Evolutionary conservation across 2,113 vertebrate genomes (phyloP), one percentile per base, ranked within the genome.

Genomic region (Cyanoliseus patagonus): DNA sequence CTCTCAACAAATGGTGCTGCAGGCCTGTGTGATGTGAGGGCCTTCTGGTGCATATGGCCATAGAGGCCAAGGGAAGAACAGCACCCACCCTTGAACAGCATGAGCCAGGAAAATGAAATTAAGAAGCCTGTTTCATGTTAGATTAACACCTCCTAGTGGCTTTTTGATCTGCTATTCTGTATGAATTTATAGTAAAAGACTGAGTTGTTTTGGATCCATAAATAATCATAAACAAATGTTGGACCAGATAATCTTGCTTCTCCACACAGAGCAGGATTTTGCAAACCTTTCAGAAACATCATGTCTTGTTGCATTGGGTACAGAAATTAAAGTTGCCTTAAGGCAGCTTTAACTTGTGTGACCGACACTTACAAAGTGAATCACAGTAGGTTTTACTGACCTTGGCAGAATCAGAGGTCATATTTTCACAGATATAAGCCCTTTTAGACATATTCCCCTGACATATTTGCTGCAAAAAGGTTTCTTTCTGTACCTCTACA

Each of bases 381-480:
- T 95, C 96, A 86, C 93, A 95, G 77, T 74, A 78, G 87, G 53
- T 92, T 93, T 93, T 88, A 76, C 93, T 97, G 92, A 97, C 95
- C 95, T 97, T 97, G 94, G 92, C 86, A 98, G 82, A 83, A 90
- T 83, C 94, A 94, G 95, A 97, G 96, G 95, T 95, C 92, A 74
- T 94, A 91, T 88, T 92, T 88, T 83, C 80, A 89, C 90, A 94
- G 77, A 86, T 86, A 90, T 74, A 73, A 94, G 83, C 77, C 86
- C 83, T 93, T 91, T 95, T 80, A 92, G 95, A 84, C 68, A 44
- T 93, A 95, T 95, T 96, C 74, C 92, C 94, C 66, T 80, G 93
- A 85, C 1, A 16, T 76, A 85, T 91, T 87, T 84, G 59, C 90
- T 69, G 92, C 80, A 95, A 95, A 96, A 97, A 97, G 83, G 84